Evolutionary conservation across 2,797 vertebrate genomes (phyloP).

Genomic region (Gymnothorax reevesii): DNA sequence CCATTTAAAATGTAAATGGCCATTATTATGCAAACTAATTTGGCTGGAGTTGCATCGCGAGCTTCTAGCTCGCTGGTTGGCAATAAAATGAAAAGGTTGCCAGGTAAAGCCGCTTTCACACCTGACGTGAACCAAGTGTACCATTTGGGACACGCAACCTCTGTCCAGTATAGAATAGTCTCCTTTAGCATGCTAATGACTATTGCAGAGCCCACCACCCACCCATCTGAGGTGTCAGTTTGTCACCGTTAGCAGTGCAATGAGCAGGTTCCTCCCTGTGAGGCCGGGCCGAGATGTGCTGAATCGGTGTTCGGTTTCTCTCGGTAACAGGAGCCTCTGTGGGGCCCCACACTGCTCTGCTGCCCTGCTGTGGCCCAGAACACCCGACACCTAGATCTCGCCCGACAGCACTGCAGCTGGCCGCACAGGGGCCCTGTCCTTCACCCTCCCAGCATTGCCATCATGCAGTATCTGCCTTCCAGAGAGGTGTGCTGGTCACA

Average conservation of each 20-base stretch:
- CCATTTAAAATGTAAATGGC: too few species aligned
- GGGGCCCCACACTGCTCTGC: constrained; percentile 4
- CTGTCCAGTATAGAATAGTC: background rate
- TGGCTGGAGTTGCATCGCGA: too few species aligned
- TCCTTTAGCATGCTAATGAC: background rate
- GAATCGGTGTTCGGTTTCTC: constrained; percentile 45
- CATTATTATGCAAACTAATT: too few species aligned
- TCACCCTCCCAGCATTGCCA: background rate
- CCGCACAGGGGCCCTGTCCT: background rate
- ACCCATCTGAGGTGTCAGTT: background rate
- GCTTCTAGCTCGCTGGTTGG: too few species aligned
- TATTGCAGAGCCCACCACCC: background rate
- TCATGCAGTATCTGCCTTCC: background rate
- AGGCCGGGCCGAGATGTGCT: background rate
- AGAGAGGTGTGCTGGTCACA: constrained; percentile 44
- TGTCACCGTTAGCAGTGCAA: constrained; percentile 19
- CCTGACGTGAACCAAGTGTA: too few species aligned
- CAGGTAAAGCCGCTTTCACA: too few species aligned
- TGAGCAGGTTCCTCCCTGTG: background rate
- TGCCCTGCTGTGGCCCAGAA: constrained; percentile 14
- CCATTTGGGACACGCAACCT: background rate
- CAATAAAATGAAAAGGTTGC: too few species aligned
- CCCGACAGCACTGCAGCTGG: background rate
- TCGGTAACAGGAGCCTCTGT: constrained; percentile 42
- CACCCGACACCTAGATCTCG: background rate